Evolutionary conservation across 2,797 vertebrate species (phyloP).

Genomic region (Argya squamiceps): DNA sequence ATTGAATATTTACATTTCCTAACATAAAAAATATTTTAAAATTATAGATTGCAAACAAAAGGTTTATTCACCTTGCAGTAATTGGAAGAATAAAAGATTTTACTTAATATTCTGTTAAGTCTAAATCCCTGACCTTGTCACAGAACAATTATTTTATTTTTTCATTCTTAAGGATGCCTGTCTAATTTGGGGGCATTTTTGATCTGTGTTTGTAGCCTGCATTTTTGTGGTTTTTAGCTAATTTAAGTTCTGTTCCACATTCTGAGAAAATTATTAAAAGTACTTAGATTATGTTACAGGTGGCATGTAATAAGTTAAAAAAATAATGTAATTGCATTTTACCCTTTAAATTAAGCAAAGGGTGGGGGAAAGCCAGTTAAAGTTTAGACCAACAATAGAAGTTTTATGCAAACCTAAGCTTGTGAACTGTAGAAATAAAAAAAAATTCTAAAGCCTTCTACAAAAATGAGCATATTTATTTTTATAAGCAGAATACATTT

Average conservation of each 20-base stretch:
- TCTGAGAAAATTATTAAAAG: neutral
- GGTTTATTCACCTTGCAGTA: neutral
- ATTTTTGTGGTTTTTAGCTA: neutral
- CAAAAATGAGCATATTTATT: neutral
- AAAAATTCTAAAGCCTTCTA: neutral
- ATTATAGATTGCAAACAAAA: neutral
- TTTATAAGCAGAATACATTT: neutral
- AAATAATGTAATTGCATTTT: neutral
- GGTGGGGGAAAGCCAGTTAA: fast-evolving
- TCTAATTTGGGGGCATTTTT: neutral
- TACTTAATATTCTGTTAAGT: neutral
- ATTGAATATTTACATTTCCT: neutral
- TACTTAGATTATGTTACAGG: neutral
- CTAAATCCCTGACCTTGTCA: neutral
- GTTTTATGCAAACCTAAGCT: neutral
- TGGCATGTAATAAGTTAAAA: neutral
- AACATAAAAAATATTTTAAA: neutral
- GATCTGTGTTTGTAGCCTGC: neutral
- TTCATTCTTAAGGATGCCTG: neutral
- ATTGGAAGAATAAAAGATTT: neutral
- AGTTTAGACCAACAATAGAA: neutral
- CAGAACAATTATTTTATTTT: neutral
- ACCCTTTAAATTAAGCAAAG: neutral
- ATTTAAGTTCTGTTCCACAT: neutral
- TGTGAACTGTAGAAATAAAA: neutral